Evolutionary conservation across 2,888 invertebrate species (phyloP).

Genomic region (Trissonchulus latispiculum): DNA sequence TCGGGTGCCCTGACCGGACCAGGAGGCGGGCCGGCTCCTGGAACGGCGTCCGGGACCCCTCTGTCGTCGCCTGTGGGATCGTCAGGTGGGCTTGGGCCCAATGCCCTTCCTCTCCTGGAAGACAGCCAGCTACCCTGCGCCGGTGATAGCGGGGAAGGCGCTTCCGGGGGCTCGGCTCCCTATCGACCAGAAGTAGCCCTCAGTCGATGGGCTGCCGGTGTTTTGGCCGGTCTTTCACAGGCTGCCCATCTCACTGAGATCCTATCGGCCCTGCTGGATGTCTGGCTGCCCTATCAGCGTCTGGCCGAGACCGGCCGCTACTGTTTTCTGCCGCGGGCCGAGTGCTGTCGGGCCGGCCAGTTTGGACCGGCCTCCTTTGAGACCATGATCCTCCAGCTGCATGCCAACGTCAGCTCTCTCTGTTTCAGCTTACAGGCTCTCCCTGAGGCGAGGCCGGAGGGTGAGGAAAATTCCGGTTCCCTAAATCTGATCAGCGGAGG

Average conservation of each 20-base stretch:
- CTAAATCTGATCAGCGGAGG: background rate
- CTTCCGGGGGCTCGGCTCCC: background rate
- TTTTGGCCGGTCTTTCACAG: background rate
- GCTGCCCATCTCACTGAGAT: background rate
- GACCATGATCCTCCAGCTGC: background rate
- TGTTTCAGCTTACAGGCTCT: background rate
- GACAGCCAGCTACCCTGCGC: background rate
- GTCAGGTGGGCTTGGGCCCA: too few species aligned
- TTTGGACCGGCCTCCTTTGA: background rate
- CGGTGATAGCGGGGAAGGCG: too few species aligned
- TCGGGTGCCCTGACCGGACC: background rate
- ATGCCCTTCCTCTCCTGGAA: background rate
- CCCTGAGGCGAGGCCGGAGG: background rate
- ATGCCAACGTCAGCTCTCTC: slow-evolving; percentile 3
- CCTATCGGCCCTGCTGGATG: background rate
- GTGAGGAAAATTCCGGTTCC: background rate
- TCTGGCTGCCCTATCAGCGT: slow-evolving; percentile 1
- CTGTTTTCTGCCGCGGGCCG: background rate
- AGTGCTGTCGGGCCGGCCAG: background rate
- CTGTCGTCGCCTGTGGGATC: too few species aligned
- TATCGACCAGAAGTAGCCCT: background rate
- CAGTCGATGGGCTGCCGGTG: background rate
- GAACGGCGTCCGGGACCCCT: too few species aligned
- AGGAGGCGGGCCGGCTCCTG: too few species aligned
- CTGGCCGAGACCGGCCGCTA: background rate